Percentiles rank a stretch among this genome's conserved stretches.
phyloP scores from a whole-genome alignment of 2,888 invertebrate genomes.

The Electrophaes corylata region DNA sequence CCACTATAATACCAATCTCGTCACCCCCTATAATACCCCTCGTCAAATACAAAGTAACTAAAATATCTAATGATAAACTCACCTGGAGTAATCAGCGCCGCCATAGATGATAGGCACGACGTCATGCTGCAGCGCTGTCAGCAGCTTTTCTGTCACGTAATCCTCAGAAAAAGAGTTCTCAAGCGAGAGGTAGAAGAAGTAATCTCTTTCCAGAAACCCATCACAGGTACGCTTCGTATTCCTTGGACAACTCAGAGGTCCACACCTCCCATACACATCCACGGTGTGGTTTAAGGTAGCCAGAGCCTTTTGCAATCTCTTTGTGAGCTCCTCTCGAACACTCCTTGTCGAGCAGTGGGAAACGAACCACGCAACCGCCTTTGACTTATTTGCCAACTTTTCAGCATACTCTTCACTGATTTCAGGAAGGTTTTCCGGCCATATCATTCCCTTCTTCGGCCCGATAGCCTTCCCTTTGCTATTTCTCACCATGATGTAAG shows the following conservation, averaged over 20 bases:
- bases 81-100: conserved; percentile 85
- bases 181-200: conserved; percentile 89
- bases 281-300: conserved; percentile 55
- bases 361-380: conserved; percentile 76
- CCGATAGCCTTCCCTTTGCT: conserved; percentile 57
- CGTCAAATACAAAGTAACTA: not conserved
- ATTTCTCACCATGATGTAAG: conserved; percentile 64
- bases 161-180: conserved; percentile 88
- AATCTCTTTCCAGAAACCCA: conserved; percentile 77
- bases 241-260: conserved; percentile 59
- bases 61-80: conserved; percentile 18
- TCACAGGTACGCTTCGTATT: conserved; percentile 53
- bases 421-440: conserved; percentile 45
- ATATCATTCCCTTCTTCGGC: conserved; percentile 57
- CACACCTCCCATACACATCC: conserved; percentile 84
- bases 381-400: conserved; percentile 60
- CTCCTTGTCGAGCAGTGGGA: conserved; percentile 65
- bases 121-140: conserved; percentile 83
- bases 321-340: conserved; percentile 53
- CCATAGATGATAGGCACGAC: conserved; percentile 88
- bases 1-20: too few relatives aligned
- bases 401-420: conserved; percentile 46
- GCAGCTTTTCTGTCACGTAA: conserved; percentile 85
- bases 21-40: too few relatives aligned
- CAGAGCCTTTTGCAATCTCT: conserved; percentile 53